Conservation (phyloP, 2,113 vertebrate species). For the Globicephala melas region DNA sequence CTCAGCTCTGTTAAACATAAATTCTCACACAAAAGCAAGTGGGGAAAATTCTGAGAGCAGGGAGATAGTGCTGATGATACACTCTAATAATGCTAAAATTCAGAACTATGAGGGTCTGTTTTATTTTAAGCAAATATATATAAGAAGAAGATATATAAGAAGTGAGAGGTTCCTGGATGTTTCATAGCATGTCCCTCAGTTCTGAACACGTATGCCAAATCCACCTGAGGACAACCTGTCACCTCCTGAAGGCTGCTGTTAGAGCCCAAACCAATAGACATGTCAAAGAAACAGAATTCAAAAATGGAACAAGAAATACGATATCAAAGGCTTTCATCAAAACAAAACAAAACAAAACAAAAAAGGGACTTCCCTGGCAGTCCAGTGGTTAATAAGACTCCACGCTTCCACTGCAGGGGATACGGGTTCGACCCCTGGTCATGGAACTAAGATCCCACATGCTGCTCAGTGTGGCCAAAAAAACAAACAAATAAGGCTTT, state of each 20-base stretch:
- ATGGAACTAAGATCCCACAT: neutral
- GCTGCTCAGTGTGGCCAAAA: neutral
- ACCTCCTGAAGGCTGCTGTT: neutral
- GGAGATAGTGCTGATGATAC: neutral
- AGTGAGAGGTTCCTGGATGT: neutral
- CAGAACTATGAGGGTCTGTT: neutral
- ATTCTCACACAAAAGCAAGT: neutral
- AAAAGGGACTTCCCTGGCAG: neutral
- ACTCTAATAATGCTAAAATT: neutral
- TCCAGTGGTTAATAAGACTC: neutral
- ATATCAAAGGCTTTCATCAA: neutral
- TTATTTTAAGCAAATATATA: neutral
- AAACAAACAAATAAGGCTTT: neutral
- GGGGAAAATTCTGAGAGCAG: neutral
- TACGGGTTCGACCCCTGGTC: neutral
- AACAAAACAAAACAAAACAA: neutral
- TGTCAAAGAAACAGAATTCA: neutral
- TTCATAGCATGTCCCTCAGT: neutral
- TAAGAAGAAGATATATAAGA: neutral
- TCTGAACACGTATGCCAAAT: neutral
- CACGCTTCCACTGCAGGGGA: neutral
- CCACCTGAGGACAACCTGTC: neutral
- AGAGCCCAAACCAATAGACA: neutral
- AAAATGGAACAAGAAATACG: neutral
- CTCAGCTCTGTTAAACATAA: slow-evolving; percentile 58